Evolutionary conservation across 2,888 invertebrate species (phyloP), one percentile per base, ranked within the genome.

Genomic region (Drosophila algonquin): DNA sequence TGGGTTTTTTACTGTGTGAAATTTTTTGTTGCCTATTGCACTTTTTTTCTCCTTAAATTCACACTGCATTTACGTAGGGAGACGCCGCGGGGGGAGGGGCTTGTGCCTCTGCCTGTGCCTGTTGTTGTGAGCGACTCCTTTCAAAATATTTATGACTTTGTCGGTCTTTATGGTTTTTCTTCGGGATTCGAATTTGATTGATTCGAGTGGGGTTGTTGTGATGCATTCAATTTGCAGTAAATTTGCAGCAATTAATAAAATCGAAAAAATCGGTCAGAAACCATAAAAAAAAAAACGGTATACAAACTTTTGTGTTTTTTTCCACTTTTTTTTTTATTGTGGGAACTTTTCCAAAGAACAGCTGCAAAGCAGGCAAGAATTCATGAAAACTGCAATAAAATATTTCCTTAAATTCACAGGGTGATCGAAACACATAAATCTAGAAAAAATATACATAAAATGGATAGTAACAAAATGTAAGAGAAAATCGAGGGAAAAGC

Each of bases 121-220:
- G 53, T 69, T 52, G 52, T 52, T 70, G 50, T 64, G 74, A 62
- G 57, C 48, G 40, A 65, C 63, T 55, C 73, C 79, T 79, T 83
- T 85, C 85, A 85, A 87, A 85, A 87, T 83, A 85, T 85, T 85
- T 85, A 85, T 78, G 76, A 80, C 78, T 50, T 58, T 48, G 18
- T 58, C 46, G 75, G 63, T 77, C 76, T 78, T 74, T 72, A 74
- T 70, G 60, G 64, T 57, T 57, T 74, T 81, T 79, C 80, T 77
- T 71, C 53, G 58, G 55, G 52, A 18, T 21, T 21, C 21, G 21
- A 0, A 1, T 76, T 79, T 87, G 83, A 86, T 85, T 87, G 85
- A 85, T 87, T 76, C 65, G 73, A 67, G 69, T 55, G 53, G 62
- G n/a, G 40, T 30, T 24, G 65, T 48, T 61, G 48, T 72, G 47